Conservation (phyloP, 2,888 invertebrate species). For the Leucophenga maculata region DNA sequence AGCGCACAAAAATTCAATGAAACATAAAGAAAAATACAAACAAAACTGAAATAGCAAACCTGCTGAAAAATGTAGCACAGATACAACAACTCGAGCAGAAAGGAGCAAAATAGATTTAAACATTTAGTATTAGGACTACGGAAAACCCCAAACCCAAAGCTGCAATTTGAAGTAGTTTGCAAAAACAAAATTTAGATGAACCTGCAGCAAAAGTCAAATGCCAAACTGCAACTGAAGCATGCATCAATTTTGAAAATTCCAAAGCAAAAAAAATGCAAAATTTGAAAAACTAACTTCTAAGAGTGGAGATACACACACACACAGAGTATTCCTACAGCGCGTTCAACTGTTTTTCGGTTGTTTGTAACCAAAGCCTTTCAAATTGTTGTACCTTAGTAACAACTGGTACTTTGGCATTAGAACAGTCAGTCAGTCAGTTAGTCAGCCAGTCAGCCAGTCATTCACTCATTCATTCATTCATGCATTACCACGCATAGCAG, state of each 20-base stretch:
- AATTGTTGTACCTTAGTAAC: background rate
- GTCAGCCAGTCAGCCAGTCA: background rate
- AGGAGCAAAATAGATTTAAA: background rate
- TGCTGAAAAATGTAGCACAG: background rate
- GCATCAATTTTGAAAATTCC: conserved; percentile 12
- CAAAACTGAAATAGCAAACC: background rate
- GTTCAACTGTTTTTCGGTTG: background rate
- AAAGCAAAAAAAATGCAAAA: background rate
- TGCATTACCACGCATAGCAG: background rate
- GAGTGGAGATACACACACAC: background rate
- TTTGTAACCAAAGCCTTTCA: conserved; percentile 13
- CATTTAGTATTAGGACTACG: background rate
- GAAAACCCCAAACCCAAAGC: no score
- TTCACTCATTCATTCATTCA: conserved; percentile 7
- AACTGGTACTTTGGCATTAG: background rate
- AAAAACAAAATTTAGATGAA: conserved; percentile 1
- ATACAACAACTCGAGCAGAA: background rate
- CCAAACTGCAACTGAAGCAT: conserved; percentile 14
- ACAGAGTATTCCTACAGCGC: background rate
- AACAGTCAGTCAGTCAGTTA: background rate
- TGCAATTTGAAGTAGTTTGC: no score
- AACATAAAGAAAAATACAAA: background rate
- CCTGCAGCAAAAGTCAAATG: conserved; percentile 17
- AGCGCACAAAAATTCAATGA: conserved; percentile 5
- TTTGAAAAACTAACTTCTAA: background rate